Evolutionary conservation across 2,888 invertebrate genomes (phyloP), one percentile per base, ranked within the genome.

Genomic region (Drosophila buzzatii): DNA sequence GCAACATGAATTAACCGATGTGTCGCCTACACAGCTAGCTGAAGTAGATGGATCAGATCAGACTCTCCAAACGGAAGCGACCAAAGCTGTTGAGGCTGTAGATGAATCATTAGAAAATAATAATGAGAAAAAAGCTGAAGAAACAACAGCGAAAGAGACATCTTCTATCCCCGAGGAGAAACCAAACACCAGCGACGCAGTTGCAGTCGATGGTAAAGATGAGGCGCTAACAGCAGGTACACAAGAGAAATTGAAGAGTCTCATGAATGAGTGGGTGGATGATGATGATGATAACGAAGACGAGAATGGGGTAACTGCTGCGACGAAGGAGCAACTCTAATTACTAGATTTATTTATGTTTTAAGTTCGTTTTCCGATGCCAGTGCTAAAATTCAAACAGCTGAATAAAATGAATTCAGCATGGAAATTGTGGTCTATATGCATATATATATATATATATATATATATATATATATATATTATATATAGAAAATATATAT

Each of bases 251-350:
- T 84, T 93, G 2, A 92, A 92, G 72, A 93, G 91, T 76, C 81
- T 93, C 62, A 92, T 93, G 49, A 92, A 91, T 68, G 93, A 93
- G 71, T 93, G 93, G 93, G 93, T 73, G 3, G 93, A 92, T 57
- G 93, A 93, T 51, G 92, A 93, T 33, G 89, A 80, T 59, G 92
- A 91, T 51, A 92, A 92, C 55, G 89, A 88, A 12, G 92, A 91
- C 51, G 88, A 90, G 58, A 85, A 88, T 52, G 84, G 81, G 62
- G 90, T 89, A 58, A 73, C 79, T 68, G 91, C 83, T 66, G 84
- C 75, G 62, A 73, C 82, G 67, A 89, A 89, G 52, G 85, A 84
- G 70, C 81, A 91, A 69, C 90, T 91, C 80, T 91, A 90, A 91
- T 84, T 84, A 78, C 77, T 91, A 89, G 90, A 91, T 84, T 89